phyloP scores from a whole-genome alignment of 2,888 invertebrate species.

The Limnephilus marmoratus region DNA sequence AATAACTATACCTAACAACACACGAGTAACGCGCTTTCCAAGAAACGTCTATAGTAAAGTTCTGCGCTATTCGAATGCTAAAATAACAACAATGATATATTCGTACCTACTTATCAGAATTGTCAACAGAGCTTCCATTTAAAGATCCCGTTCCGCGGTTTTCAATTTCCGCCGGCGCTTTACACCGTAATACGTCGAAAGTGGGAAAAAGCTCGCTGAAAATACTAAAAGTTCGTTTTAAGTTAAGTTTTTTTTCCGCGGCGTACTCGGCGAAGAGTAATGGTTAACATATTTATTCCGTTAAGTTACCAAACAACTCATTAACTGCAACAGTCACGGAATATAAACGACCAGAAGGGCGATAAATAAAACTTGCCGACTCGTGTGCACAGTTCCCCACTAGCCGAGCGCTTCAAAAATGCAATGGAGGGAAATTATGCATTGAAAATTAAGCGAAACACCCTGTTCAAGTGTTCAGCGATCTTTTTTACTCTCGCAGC shows the following conservation, averaged over 20 bases:
- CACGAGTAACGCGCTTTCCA: background rate
- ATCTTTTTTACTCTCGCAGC: background rate
- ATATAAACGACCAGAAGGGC: conserved; percentile 7
- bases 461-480: background rate
- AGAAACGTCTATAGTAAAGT: background rate
- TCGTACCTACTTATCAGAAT: conserved; percentile 25
- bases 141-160: background rate
- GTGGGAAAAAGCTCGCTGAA: background rate
- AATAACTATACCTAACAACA: background rate
- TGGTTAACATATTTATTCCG: conserved; percentile 18
- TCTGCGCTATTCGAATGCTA: background rate
- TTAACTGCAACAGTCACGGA: conserved; percentile 45
- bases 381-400: background rate
- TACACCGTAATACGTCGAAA: conserved; percentile 9
- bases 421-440: background rate
- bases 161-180: conserved; percentile 30
- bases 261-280: background rate
- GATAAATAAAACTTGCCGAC: conserved; percentile 13
- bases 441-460: background rate
- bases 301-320: conserved; percentile 28
- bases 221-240: background rate
- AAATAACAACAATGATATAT: background rate
- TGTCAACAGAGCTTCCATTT: conserved; percentile 7
- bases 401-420: background rate
- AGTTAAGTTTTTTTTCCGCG: background rate